Evolutionary conservation across 1,140 invertebrate genomes (phyloP).

Genomic region (Rhynchophorus ferrugineus): DNA sequence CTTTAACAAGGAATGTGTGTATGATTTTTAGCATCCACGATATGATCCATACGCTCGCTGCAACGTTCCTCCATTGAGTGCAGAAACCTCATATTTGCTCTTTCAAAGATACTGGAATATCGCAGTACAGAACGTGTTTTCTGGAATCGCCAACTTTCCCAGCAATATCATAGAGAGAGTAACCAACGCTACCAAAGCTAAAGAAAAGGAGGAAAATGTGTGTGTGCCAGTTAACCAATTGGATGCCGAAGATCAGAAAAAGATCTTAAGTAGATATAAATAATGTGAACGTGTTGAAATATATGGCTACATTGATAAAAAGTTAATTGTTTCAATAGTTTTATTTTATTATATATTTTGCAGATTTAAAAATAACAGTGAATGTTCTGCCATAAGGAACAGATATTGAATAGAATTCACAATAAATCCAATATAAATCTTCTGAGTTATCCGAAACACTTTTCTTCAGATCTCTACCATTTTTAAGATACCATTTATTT

Average conservation of each 20-base stretch:
- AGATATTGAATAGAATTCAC: no score
- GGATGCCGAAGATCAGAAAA: slow-evolving; percentile 3
- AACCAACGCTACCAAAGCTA: not conserved
- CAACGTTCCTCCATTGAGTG: slow-evolving; percentile 21
- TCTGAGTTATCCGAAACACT: no score
- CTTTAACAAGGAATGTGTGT: no score
- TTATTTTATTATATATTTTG: no score
- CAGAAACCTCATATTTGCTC: slow-evolving; percentile 12
- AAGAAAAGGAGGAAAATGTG: not conserved
- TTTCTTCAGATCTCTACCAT: no score
- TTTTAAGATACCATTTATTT: no score
- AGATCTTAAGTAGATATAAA: slow-evolving; percentile 12
- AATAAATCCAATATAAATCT: no score
- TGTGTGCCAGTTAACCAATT: slow-evolving; percentile 9
- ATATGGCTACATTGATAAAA: no score
- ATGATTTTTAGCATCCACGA: slow-evolving; percentile 10
- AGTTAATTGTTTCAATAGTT: no score
- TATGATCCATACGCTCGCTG: slow-evolving; percentile 20
- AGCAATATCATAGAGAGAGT: slow-evolving; percentile 10
- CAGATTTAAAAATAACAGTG: no score
- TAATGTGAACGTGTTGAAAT: not conserved
- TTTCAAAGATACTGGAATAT: slow-evolving; percentile 26
- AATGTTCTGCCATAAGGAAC: no score
- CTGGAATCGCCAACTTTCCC: slow-evolving; percentile 21
- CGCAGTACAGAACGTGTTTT: slow-evolving; percentile 16